Percentiles rank a stretch among this genome's conserved stretches.
Evolutionary conservation across 2,888 invertebrate genomes (phyloP).

Genomic region (Rhingia campestris): DNA sequence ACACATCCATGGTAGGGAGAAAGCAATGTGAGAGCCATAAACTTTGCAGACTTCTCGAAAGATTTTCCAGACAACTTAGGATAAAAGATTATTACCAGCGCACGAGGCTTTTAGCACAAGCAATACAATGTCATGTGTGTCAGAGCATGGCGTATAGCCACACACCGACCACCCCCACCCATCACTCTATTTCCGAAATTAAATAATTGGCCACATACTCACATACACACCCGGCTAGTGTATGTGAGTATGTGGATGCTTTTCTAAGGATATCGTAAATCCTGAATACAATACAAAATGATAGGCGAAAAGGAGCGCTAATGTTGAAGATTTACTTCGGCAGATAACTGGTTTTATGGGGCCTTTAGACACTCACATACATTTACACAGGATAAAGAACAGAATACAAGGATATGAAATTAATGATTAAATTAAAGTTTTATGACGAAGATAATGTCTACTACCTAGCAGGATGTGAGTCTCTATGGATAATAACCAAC

Average conservation of each 20-base stretch:
- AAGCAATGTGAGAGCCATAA: slow-evolving; percentile 24
- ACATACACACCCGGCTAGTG: background rate
- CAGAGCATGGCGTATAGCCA: slow-evolving; percentile 3
- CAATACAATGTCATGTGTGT: slow-evolving; percentile 34
- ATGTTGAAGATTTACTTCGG: slow-evolving; percentile 47
- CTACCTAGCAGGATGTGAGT: slow-evolving; percentile 37
- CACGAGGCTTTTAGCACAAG: background rate
- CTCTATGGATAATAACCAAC: slow-evolving; percentile 56
- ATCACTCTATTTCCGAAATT: slow-evolving; percentile 2
- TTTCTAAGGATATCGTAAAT: slow-evolving; percentile 6
- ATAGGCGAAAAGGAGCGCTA: background rate
- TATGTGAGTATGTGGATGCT: slow-evolving; percentile 7
- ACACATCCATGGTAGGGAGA: background rate
- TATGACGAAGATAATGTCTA: slow-evolving; percentile 57
- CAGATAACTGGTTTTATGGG: slow-evolving; percentile 57
- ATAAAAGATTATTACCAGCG: slow-evolving; percentile 6
- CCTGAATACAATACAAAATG: slow-evolving; percentile 7
- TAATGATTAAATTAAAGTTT: slow-evolving; percentile 71
- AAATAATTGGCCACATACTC: slow-evolving; percentile 32
- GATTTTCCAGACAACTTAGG: slow-evolving; percentile 25
- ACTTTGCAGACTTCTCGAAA: slow-evolving; percentile 48
- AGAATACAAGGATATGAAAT: slow-evolving; percentile 57
- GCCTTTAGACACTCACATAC: slow-evolving; percentile 1
- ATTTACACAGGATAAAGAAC: background rate
- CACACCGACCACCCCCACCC: background rate